Evolutionary conservation across 2,113 vertebrate genomes (phyloP).

Genomic region (Ctenomys sociabilis): DNA sequence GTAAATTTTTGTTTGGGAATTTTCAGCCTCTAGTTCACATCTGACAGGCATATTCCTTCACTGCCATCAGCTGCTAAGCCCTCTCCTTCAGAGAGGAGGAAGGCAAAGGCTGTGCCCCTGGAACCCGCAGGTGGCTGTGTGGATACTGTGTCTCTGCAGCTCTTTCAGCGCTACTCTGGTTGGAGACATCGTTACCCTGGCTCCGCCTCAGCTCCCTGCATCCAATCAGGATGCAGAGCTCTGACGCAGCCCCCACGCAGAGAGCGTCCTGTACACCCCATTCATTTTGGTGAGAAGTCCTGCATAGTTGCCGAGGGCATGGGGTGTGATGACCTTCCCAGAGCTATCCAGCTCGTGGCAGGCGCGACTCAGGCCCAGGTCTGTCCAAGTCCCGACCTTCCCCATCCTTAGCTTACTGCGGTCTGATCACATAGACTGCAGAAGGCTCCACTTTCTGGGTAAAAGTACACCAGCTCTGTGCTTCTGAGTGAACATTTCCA

Average conservation of each 20-base stretch:
- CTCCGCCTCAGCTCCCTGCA: not conserved
- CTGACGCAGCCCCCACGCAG: fast-evolving
- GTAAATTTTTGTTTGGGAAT: not conserved
- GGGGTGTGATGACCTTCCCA: not conserved
- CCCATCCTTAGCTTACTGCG: too few relatives aligned
- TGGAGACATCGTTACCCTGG: not conserved
- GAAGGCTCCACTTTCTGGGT: not conserved
- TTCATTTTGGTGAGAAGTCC: not conserved
- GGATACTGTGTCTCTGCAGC: not conserved
- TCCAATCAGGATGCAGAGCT: not conserved
- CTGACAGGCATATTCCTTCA: not conserved
- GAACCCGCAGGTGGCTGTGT: not conserved
- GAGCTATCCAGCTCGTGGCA: not conserved
- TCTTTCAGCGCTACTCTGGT: not conserved
- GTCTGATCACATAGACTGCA: not conserved
- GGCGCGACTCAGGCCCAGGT: not conserved
- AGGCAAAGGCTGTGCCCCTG: not conserved
- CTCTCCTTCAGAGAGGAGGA: not conserved
- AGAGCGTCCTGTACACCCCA: not conserved
- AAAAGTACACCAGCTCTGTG: not conserved
- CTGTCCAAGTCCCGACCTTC: not conserved
- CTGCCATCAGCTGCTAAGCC: not conserved
- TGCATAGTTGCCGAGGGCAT: not conserved
- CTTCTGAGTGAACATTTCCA: not conserved
- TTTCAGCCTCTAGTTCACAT: not conserved